Evolutionary conservation across 2,888 invertebrate genomes (phyloP).

Genomic region (Nematopogon swammerdamellus): DNA sequence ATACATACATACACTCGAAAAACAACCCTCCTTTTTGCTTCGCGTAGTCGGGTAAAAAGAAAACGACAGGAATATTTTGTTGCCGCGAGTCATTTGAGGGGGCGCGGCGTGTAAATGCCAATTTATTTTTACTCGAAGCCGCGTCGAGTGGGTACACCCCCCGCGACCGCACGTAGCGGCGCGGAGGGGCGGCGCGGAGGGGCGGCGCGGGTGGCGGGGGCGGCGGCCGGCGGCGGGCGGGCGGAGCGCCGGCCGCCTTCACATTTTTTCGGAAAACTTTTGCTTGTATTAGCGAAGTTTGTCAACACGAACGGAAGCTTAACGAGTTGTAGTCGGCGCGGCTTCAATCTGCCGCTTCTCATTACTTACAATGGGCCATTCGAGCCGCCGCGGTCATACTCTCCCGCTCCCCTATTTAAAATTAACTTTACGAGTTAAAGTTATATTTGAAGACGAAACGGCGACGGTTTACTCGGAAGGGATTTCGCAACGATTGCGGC

Average conservation of each 20-base stretch:
- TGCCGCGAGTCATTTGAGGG: not conserved
- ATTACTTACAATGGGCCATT: not conserved
- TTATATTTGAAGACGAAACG: not conserved
- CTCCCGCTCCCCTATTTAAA: not conserved
- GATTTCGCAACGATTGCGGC: too few relatives aligned
- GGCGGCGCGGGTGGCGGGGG: too few relatives aligned
- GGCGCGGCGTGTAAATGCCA: not conserved
- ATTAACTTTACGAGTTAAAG: not conserved
- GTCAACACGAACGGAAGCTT: not conserved
- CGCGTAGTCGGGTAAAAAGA: not conserved
- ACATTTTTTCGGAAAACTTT: not conserved
- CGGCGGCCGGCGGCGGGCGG: too few relatives aligned
- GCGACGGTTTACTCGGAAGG: not conserved
- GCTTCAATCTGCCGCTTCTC: not conserved
- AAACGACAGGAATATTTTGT: not conserved
- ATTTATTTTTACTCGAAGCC: not conserved
- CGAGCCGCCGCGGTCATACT: not conserved
- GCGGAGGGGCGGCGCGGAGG: too few relatives aligned
- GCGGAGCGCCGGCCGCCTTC: not conserved
- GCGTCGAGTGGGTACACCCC: too few relatives aligned
- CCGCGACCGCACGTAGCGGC: too few relatives aligned
- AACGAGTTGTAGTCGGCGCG: not conserved
- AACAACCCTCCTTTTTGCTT: too few relatives aligned
- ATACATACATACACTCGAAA: too few relatives aligned
- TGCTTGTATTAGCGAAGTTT: not conserved